phyloP scores from a whole-genome alignment of 2,113 vertebrate species.

The Chionomys nivalis region DNA sequence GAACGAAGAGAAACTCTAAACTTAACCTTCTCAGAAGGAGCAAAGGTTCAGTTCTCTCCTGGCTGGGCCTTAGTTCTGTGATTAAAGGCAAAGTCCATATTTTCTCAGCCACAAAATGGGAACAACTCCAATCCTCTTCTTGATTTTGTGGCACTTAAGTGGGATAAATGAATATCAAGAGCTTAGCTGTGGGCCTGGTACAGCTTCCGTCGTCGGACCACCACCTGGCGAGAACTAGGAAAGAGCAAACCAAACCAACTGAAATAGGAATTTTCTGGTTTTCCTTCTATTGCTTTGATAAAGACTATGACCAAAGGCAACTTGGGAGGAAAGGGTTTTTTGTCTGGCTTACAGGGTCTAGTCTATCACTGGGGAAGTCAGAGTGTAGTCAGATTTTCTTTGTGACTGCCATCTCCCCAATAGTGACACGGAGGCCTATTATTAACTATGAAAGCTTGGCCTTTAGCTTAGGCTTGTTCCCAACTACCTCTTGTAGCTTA shows the following conservation, averaged over 20 bases:
- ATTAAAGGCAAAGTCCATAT: rapidly evolving
- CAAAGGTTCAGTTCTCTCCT: not conserved
- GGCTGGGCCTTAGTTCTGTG: not conserved
- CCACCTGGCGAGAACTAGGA: not conserved
- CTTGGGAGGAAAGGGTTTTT: not conserved
- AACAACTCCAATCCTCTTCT: not conserved
- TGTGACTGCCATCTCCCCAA: not conserved
- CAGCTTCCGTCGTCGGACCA: not conserved
- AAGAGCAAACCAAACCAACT: not conserved
- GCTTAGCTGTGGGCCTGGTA: not conserved
- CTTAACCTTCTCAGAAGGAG: not conserved
- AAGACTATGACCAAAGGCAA: not conserved
- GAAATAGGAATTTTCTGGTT: not conserved
- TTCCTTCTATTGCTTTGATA: not conserved
- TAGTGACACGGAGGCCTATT: not conserved
- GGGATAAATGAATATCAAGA: not conserved
- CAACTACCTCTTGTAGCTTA: not conserved
- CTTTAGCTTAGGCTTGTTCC: not conserved
- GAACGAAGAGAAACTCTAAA: not conserved
- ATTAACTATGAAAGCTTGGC: too few relatives aligned
- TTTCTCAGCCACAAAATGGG: not conserved
- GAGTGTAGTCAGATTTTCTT: not conserved
- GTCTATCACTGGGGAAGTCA: not conserved
- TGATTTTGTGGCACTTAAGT: not conserved
- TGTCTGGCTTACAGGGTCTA: not conserved